Evolutionary conservation across 1,140 invertebrate species (phyloP), one percentile per base, ranked within the genome.

Genomic region (Cotesia chilonis): DNA sequence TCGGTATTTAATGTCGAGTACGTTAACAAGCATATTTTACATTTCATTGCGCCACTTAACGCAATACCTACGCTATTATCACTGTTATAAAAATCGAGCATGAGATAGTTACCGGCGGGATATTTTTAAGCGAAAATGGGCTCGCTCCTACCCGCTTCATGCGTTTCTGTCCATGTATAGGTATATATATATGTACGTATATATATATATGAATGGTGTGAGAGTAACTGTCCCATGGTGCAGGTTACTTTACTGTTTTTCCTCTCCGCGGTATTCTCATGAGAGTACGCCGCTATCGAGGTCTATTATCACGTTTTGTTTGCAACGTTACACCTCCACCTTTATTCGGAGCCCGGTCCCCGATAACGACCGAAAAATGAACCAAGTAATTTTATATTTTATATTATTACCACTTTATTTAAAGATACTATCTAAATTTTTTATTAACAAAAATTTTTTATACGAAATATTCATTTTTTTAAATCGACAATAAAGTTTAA

Each of bases 1-100:
- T 2, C 41, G 41, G 6, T 47, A 47, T 47, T 47, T 47, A 47
- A 47, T 47, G 41, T 47, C 6, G 7, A 47, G 41, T 47, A 37
- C 73, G 77, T 79, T 84, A 81, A 84, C 78, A 83, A 82, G 79
- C 82, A 84, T 83, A 85, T 84, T 85, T 84, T 83, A 85, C 83
- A 81, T 85, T 85, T 85, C 80, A 85, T 83, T 80, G 80, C 80
- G 75, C 79, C 80, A 83, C 81, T 85, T 84, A 84, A 84, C 78
- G 79, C 78, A 78, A 80, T 81, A 78, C 75, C 75, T 73, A 68
- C 78, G 73, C 76, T 76, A 71, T 75, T 75, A 74, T 63, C 65
- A 67, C 65, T 74, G 36, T 71, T 79, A 81, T 82, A 82, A 81
- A 82, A 80, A 81, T 81, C 74, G 76, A 78, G 70, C 74, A 64